Evolutionary conservation across 2,888 invertebrate genomes (phyloP), one percentile per base, ranked within the genome.

Genomic region (Ectemnius lituratus): DNA sequence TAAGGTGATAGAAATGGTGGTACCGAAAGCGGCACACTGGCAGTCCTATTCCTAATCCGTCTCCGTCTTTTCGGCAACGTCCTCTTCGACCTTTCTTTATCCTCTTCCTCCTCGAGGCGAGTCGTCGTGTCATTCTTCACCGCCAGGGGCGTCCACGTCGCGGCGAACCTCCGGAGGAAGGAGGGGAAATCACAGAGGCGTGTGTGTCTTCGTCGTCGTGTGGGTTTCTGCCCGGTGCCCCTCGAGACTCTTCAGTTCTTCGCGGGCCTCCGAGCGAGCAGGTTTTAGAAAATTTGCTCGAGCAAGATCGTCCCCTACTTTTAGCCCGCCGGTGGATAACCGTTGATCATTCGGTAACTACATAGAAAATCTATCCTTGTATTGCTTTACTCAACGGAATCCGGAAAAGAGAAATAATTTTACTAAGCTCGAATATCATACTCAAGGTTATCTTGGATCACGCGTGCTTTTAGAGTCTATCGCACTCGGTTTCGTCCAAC

Each of bases 71-170:
- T 79, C 78, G 74, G 74, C 71, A 62, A 77, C 77, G 81, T 86
- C 83, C 81, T 84, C 76, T 76, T 84, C 74, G 70, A 16, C 52
- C 52, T 52, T 16, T 52, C 52, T 37, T 37, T 8, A 52, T 52
- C 52, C n/a, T 83, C 77, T 71, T 82, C 72, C 77, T 78, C 71
- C 76, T 77, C 80, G 66, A 16, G 52, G 16, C 65, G 78, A 66
- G 79, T 80, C 80, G 80, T 84, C 83, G 84, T 86, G 85, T 87
- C 86, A 86, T 85, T 88, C 86, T 82, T 87, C 81, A 83, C 88
- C 87, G 86, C 86, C 85, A 87, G 87, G 85, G 87, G 88, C 88
- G 86, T 87, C 83, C 78, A 80, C 84, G 84, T 87, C 87, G 86
- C 82, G 67, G 69, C 75, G 72, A 73, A 79, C 79, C 76, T 81